A percentile compares a stretch with the other conserved stretches of the same genome.
Conservation (phyloP, 2,113 vertebrate species). For the Pachycephala philippinensis region DNA sequence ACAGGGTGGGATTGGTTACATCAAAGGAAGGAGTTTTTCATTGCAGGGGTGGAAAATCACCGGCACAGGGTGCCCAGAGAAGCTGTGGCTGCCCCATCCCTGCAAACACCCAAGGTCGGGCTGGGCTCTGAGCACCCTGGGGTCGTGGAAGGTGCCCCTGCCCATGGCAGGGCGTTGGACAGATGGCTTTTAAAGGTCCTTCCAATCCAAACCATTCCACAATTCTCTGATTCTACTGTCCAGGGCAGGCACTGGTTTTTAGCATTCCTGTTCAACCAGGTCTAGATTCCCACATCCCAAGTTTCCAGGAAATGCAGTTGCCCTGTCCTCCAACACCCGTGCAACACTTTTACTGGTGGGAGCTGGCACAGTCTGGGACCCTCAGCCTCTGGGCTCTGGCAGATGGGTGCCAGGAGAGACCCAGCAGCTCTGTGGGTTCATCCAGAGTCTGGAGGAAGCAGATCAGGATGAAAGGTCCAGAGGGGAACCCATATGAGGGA, state of each 20-base stretch:
- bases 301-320: background rate
- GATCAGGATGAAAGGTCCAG: background rate
- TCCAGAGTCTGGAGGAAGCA: background rate
- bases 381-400: too few species aligned
- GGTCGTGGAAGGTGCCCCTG: background rate
- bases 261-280: background rate
- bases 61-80: background rate
- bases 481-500: background rate
- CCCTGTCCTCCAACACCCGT: background rate
- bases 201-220: background rate
- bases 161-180: background rate
- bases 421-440: background rate
- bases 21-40: background rate
- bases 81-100: background rate
- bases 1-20: too few species aligned
- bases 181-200: background rate
- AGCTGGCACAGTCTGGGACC: background rate
- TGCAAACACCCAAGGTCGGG: background rate
- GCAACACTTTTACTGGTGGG: background rate
- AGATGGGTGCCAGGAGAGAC: background rate
- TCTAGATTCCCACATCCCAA: rapidly evolving
- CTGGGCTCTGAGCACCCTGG: background rate
- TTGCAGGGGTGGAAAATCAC: background rate
- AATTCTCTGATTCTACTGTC: background rate
- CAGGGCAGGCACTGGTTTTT: background rate